Percentiles rank a stretch among this genome's conserved stretches.
Evolutionary conservation across 2,888 invertebrate species (phyloP).

Genomic region (Bellardia bayeri): DNA sequence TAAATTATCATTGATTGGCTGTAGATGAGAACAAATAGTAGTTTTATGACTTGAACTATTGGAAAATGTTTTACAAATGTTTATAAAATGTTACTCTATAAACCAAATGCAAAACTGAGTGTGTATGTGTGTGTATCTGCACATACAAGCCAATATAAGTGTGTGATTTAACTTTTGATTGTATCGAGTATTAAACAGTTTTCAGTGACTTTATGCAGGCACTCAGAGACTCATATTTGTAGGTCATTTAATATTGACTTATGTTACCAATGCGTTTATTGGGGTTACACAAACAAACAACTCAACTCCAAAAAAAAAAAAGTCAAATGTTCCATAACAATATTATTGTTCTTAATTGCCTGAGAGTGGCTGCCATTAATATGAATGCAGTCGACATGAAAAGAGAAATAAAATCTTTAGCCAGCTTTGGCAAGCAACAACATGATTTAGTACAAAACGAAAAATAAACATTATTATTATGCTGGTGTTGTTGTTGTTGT

Average conservation of each 20-base stretch:
- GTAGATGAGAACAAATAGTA: conserved; percentile 19
- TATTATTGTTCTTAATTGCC: conserved; percentile 55
- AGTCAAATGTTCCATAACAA: conserved; percentile 44
- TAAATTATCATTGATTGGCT: neutral
- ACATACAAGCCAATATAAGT: neutral
- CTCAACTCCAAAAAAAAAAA: neutral
- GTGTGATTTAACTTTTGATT: conserved; percentile 19
- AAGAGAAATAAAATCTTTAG: conserved; percentile 13
- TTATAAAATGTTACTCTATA: conserved; percentile 20
- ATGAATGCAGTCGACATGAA: conserved; percentile 24
- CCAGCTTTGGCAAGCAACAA: conserved; percentile 2
- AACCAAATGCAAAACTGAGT: neutral
- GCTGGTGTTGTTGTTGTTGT: neutral
- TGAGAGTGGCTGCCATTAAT: conserved; percentile 34
- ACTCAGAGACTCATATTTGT: conserved; percentile 59
- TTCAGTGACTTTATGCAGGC: conserved; percentile 19
- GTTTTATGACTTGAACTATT: conserved; percentile 27
- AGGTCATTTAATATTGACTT: conserved; percentile 70
- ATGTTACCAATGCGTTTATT: conserved; percentile 60
- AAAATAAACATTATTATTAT: conserved; percentile 5
- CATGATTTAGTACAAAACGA: conserved; percentile 3
- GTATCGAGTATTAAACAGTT: conserved; percentile 47
- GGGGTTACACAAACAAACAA: neutral
- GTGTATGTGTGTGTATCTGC: too few species aligned
- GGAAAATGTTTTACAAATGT: conserved; percentile 20